Conservation (phyloP, 2,888 invertebrate genomes). For the Parascotia fuliginaria region DNA sequence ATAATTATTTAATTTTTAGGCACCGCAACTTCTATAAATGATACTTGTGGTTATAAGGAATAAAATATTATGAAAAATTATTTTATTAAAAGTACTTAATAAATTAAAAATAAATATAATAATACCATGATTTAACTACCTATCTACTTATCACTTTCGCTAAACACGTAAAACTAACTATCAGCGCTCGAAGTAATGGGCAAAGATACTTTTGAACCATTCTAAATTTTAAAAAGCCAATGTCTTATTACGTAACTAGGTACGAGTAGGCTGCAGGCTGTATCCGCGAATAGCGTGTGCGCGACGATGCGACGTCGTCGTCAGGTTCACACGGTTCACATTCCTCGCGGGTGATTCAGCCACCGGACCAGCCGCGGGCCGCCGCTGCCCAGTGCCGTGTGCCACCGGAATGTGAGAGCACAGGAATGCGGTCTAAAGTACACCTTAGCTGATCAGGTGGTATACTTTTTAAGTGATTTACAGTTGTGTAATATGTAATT, state of each 20-base stretch:
- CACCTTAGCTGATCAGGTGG: slow-evolving; percentile 16
- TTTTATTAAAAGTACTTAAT: no score
- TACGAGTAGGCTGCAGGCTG: not conserved
- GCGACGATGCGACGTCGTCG: slow-evolving; percentile 7
- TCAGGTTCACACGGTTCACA: slow-evolving; percentile 50
- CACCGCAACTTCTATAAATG: no score
- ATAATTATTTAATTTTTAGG: no score
- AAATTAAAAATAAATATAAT: no score
- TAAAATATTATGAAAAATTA: no score
- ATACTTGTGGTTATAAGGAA: no score
- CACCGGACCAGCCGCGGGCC: slow-evolving; percentile 13
- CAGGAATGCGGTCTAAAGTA: slow-evolving; percentile 54
- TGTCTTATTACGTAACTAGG: slow-evolving; percentile 19
- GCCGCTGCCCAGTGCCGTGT: not conserved
- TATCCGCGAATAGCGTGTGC: slow-evolving; percentile 8
- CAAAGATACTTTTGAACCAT: no score
- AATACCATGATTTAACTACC: no score
- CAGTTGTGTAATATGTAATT: not conserved
- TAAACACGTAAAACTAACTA: no score
- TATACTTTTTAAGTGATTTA: not conserved
- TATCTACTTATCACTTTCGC: no score
- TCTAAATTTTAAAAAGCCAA: slow-evolving; percentile 15
- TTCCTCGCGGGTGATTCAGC: slow-evolving; percentile 58
- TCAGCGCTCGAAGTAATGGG: no score
- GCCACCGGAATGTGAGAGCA: slow-evolving; percentile 58